These are phyloP conservation scores for Virgularia gustaviana DNA, from an alignment of 92 coral and sea anemone genomes.

Conservation along the genomic window DNA sequence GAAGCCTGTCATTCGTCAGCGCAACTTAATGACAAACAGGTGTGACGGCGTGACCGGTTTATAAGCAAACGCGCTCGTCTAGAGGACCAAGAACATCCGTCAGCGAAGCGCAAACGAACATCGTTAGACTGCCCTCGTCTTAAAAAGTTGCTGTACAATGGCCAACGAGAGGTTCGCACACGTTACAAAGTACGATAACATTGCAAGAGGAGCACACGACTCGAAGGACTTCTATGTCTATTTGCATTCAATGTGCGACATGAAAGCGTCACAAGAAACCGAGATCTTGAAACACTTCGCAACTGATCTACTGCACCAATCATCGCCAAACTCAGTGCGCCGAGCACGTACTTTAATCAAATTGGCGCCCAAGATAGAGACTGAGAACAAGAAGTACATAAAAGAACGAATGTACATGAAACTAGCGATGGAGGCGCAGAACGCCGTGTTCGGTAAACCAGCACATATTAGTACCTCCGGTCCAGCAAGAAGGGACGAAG, in stretches of 20 bases:
- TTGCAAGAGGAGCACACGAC: neutral
- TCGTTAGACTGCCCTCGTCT: too few species aligned
- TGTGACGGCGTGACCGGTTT: slow-evolving; percentile 1
- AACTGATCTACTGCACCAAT: slow-evolving; percentile 8
- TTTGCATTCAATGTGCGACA: slow-evolving; percentile 32
- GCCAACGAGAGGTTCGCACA: neutral
- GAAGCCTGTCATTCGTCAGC: neutral
- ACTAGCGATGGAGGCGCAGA: slow-evolving; percentile 23
- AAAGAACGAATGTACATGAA: slow-evolving; percentile 29
- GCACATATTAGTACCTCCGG: too few species aligned
- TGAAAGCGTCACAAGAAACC: slow-evolving; percentile 21
- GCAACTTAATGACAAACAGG: neutral
- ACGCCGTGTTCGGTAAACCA: slow-evolving; percentile 30
- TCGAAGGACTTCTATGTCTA: slow-evolving; percentile 5
- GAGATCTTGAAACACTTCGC: slow-evolving; percentile 24
- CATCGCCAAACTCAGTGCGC: slow-evolving; percentile 27
- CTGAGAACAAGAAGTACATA: slow-evolving; percentile 32
- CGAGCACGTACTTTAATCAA: slow-evolving; percentile 29
- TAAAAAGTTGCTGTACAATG: too few species aligned
- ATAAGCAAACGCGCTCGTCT: neutral
- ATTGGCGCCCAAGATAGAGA: slow-evolving; percentile 27
- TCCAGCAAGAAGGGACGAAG: too few species aligned
- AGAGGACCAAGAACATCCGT: neutral
- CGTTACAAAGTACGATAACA: neutral
- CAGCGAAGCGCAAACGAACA: too few species aligned